phyloP scores from a whole-genome alignment of 2,888 invertebrate species.

The Eucriotettix oculatus region DNA sequence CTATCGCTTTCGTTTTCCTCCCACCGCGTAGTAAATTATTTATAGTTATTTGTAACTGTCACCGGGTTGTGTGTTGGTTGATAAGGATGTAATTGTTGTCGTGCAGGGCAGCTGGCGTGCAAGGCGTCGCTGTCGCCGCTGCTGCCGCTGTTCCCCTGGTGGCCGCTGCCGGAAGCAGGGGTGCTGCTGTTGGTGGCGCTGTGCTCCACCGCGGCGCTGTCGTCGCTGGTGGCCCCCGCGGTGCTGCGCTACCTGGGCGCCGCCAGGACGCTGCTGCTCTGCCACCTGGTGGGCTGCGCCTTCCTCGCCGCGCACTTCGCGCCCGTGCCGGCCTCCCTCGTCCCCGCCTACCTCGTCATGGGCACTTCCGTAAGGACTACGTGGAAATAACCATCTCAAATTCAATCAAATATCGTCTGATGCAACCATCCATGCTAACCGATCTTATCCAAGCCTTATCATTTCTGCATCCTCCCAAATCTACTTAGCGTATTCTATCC shows the following conservation, averaged over 20 bases:
- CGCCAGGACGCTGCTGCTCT: conserved; percentile 28
- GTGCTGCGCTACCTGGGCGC: conserved; percentile 35
- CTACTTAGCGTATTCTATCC: too few relatives aligned
- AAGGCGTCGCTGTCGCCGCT: conserved; percentile 41
- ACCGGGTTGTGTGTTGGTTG: too few relatives aligned
- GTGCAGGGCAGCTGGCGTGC: background rate
- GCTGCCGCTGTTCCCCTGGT: conserved; percentile 24
- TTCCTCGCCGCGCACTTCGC: conserved; percentile 43
- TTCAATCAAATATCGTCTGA: too few relatives aligned
- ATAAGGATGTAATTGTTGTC: background rate
- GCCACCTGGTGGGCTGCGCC: conserved; percentile 37
- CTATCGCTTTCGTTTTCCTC: too few relatives aligned
- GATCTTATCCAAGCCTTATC: too few relatives aligned
- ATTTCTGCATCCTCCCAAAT: too few relatives aligned
- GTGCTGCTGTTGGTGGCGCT: conserved; percentile 44
- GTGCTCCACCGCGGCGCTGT: conserved; percentile 41
- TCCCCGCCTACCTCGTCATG: conserved; percentile 34
- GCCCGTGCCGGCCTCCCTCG: conserved; percentile 33
- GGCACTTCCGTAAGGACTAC: conserved; percentile 28
- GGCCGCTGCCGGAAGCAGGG: conserved; percentile 23
- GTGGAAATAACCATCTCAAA: too few relatives aligned
- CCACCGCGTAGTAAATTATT: too few relatives aligned
- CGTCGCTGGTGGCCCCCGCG: conserved; percentile 33
- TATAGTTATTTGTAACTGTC: too few relatives aligned
- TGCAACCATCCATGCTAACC: too few relatives aligned